Evolutionary conservation across 1,140 invertebrate species (phyloP), one percentile per base, ranked within the genome.

Genomic region (Fopius arisanus): DNA sequence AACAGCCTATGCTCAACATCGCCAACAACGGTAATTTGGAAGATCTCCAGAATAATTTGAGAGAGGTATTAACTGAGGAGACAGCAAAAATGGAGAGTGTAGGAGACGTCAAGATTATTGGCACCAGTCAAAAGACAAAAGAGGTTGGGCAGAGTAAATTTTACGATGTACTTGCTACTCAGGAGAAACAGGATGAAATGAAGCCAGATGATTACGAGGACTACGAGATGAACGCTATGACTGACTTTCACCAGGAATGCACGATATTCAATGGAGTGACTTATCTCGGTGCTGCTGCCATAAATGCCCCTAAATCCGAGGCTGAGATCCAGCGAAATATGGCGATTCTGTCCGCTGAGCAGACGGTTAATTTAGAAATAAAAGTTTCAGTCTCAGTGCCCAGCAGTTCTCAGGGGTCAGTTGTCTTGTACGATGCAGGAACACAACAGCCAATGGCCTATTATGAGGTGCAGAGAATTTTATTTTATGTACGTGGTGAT

Each of bases 311-410:
- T 3, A 94, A 97, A 84, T 97, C 94, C 65, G 96, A 99, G 88
- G 89, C 89, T n/a, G 98, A 99, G 90, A 98, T 99, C 76, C 96
- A 97, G 84, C 90, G 94, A 43, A 98, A 98, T 82, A 98, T 99
- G 94, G 92, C 92, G 51, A 94, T 97, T 80, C 88, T 99, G 10
- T 96, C 96, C 84, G 92, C 92, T 71, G 92, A 95, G 75, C 92
- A 94, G 80, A 88, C 90, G 3, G 88, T 92, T 68, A 85, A 84
- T 71, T 74, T 83, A 54, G 93, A 92, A 62, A 95, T 98, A 6
- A 95, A 94, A 79, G 92, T 98, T 14, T 94, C 95, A 0, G 93
- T 99, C 33, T 96, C 95, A 9, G 94, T 99, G 73, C 97, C 97
- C 6, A 94, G 93, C 74, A 95, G 94, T 82, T 97, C 96, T 2